phyloP scores from a whole-genome alignment of 2,888 invertebrate genomes.

The Diloba caeruleocephala region DNA sequence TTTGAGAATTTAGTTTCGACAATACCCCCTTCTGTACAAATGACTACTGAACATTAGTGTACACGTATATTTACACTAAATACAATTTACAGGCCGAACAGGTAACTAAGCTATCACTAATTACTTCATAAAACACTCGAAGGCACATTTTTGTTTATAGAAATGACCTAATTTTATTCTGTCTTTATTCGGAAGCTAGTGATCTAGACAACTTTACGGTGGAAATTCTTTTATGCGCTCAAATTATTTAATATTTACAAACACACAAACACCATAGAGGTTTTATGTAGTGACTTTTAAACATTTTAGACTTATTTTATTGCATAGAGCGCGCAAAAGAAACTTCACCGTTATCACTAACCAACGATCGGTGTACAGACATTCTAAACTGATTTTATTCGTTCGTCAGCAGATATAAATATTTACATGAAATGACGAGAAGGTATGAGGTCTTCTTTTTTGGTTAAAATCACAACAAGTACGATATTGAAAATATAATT shows the following conservation, averaged over 20 bases:
- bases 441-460: constrained; percentile 78
- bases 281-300: not conserved
- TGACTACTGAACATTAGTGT: constrained; percentile 49
- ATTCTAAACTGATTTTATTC: constrained; percentile 29
- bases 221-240: constrained; percentile 41
- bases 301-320: constrained; percentile 2
- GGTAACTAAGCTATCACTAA: constrained; percentile 74
- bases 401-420: constrained; percentile 56
- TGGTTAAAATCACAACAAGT: constrained; percentile 87
- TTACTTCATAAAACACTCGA: constrained; percentile 83
- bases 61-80: constrained; percentile 63
- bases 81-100: constrained; percentile 75
- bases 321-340: constrained; percentile 40
- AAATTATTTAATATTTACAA: constrained; percentile 28
- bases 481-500: constrained; percentile 81
- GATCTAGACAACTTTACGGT: constrained; percentile 45
- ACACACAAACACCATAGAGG: constrained; percentile 7
- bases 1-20: too few species aligned
- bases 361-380: constrained; percentile 43
- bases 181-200: constrained; percentile 46
- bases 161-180: constrained; percentile 72
- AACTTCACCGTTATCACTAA: constrained; percentile 27
- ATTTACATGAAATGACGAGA: constrained; percentile 78
- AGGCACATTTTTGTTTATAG: constrained; percentile 86
- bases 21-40: constrained; percentile 32